Evolutionary conservation across 2,888 invertebrate genomes (phyloP).

Genomic region (Hofmannophila pseudospretella): DNA sequence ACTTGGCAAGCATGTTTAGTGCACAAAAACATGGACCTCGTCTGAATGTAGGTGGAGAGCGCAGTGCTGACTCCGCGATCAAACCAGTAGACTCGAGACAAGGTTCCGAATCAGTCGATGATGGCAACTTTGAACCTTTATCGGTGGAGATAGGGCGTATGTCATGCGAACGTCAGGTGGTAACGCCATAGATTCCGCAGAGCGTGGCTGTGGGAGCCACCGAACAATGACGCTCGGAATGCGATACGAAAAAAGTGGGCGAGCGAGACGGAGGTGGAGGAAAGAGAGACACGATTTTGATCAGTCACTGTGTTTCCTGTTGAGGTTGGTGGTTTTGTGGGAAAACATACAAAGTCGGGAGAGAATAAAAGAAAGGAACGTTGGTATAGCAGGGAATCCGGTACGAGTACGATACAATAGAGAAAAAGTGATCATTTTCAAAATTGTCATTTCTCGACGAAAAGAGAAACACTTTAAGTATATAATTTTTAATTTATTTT

Average conservation of each 20-base stretch:
- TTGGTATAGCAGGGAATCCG: neutral
- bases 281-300: slow-evolving; percentile 26
- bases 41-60: neutral
- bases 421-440: too few species aligned
- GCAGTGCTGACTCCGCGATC: slow-evolving; percentile 8
- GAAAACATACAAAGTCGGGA: slow-evolving; percentile 9
- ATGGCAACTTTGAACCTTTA: slow-evolving; percentile 14
- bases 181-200: slow-evolving; percentile 28
- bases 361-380: neutral
- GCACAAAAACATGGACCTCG: neutral
- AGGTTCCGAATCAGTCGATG: neutral
- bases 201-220: slow-evolving; percentile 61
- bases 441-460: too few species aligned
- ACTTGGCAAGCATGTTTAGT: neutral
- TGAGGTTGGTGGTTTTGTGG: slow-evolving; percentile 10
- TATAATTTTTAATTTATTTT: too few species aligned
- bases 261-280: slow-evolving; percentile 27
- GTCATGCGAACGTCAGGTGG: slow-evolving; percentile 17
- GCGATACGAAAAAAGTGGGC: slow-evolving; percentile 49
- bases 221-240: slow-evolving; percentile 65
- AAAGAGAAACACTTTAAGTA: too few species aligned
- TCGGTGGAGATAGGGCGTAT: slow-evolving; percentile 27
- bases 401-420: too few species aligned
- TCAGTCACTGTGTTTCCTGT: slow-evolving; percentile 44
- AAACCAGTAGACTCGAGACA: slow-evolving; percentile 15